These are phyloP conservation scores for Lumbricus terrestris DNA, from an alignment of 2,888 invertebrate species.

Conservation along the genomic window DNA sequence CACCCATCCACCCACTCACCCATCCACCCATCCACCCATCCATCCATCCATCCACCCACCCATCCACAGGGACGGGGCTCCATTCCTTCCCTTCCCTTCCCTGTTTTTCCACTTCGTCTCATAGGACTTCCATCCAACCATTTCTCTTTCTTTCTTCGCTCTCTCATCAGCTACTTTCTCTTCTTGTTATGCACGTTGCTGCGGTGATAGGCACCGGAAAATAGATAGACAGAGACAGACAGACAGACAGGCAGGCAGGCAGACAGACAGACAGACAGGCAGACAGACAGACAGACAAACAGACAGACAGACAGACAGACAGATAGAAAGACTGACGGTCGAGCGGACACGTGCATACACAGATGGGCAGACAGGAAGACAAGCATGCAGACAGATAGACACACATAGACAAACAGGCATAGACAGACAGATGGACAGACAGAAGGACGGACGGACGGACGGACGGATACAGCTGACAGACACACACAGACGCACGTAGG, in stretches of 20 bases:
- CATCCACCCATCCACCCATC: too few species aligned
- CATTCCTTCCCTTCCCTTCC: neutral
- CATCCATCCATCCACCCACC: too few species aligned
- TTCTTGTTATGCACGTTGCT: too few species aligned
- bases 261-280: too few species aligned
- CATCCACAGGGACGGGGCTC: neutral
- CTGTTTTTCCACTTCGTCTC: neutral
- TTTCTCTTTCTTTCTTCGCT: neutral
- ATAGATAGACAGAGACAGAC: too few species aligned
- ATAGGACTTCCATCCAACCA: neutral
- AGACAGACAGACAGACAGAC: too few species aligned
- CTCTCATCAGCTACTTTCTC: neutral
- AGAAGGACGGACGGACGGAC: neutral
- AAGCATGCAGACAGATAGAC: neutral
- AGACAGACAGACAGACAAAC: too few species aligned
- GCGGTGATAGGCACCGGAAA: too few species aligned
- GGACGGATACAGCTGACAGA: too few species aligned
- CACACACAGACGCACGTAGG: too few species aligned
- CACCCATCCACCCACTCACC: too few species aligned
- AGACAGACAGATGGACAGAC: neutral
- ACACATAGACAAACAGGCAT: neutral
- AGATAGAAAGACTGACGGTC: neutral
- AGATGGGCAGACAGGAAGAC: neutral
- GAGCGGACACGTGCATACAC: neutral
- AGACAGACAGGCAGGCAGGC: too few species aligned